Evolutionary conservation across 2,888 invertebrate species (phyloP).

Genomic region (Caenorhabditis sp.): DNA sequence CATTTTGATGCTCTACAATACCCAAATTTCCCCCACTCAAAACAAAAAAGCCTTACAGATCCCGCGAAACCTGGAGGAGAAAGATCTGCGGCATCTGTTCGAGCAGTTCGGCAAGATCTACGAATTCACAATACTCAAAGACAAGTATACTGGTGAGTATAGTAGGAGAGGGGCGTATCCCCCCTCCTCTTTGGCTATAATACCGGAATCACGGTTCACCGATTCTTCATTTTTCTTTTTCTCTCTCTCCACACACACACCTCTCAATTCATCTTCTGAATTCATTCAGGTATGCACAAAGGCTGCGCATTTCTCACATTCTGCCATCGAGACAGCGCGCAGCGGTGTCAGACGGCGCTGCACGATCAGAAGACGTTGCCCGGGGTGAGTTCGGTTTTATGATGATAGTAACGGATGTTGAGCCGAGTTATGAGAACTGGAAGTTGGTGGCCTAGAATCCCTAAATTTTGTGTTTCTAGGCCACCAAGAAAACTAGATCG

Average conservation of each 20-base stretch:
- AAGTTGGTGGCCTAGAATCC: conserved; percentile 1
- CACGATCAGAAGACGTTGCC: conserved; percentile 99
- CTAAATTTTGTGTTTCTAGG: no score
- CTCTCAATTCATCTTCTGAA: not conserved
- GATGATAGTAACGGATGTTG: not conserved
- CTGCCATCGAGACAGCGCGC: conserved; percentile 96
- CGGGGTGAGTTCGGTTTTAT: conserved; percentile 89
- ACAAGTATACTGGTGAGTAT: conserved; percentile 89
- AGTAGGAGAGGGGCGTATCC: conserved; percentile 12
- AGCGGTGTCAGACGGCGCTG: conserved; percentile 93
- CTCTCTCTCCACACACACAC: no score
- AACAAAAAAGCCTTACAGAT: conserved; percentile 87
- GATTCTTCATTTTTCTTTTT: not conserved
- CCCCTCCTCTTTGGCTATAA: not conserved
- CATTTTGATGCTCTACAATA: no score
- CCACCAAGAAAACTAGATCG: no score
- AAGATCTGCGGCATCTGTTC: conserved; percentile 92
- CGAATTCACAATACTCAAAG: conserved; percentile 95
- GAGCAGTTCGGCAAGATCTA: conserved; percentile 95
- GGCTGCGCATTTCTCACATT: conserved; percentile 99
- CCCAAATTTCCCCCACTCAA: no score
- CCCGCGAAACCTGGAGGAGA: conserved; percentile 92
- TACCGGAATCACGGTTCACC: conserved; percentile 45
- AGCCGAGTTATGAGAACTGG: not conserved
- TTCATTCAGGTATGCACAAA: conserved; percentile 90